phyloP scores from a whole-genome alignment of 2,888 invertebrate species.

The Atethmia centrago region DNA sequence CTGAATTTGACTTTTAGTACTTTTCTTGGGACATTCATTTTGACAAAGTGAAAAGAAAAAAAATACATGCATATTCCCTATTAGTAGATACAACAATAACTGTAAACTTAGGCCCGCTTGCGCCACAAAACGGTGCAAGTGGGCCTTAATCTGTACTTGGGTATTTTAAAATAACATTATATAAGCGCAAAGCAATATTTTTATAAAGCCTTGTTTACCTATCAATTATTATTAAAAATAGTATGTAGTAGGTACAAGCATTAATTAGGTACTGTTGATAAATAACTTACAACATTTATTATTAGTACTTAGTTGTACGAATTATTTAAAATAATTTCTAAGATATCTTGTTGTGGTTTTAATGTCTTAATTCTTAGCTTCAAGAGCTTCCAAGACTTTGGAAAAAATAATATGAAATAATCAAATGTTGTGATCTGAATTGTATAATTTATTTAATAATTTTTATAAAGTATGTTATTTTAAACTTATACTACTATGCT shows the following conservation, averaged over 20 bases:
- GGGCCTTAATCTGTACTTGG: neutral
- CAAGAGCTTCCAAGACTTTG: neutral
- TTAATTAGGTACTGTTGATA: neutral
- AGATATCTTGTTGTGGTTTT: neutral
- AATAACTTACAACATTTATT: neutral
- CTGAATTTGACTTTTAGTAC: neutral
- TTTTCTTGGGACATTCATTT: neutral
- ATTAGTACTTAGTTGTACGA: neutral
- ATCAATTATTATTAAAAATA: conserved; percentile 1
- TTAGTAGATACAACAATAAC: neutral
- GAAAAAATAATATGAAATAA: conserved; percentile 15
- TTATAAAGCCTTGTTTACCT: neutral
- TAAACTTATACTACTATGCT: conserved; percentile 22
- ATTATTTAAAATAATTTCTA: neutral
- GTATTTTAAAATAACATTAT: neutral
- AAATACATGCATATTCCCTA: neutral
- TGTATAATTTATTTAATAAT: conserved; percentile 39
- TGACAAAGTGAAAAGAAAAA: neutral
- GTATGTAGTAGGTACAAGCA: neutral
- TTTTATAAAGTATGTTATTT: conserved; percentile 13
- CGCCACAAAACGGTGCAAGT: neutral
- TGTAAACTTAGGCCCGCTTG: neutral
- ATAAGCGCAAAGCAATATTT: neutral
- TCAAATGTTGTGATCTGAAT: conserved; percentile 36
- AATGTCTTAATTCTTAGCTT: neutral